A percentile compares a stretch with the other conserved stretches of the same genome.
Conservation (phyloP, 2,113 vertebrate genomes). For the Brevimyrus niger region DNA sequence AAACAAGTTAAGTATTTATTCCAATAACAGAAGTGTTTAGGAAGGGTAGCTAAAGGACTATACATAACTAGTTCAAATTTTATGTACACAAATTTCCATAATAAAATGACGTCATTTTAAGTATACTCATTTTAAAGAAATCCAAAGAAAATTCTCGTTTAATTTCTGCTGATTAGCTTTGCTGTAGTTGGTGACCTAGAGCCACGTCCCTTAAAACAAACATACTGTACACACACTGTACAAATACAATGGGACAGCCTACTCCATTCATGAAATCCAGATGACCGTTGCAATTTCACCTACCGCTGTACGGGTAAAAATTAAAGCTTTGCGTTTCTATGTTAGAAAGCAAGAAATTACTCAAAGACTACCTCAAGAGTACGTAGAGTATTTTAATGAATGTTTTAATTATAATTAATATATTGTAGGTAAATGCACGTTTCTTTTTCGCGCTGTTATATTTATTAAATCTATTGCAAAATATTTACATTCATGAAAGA, state of each 20-base stretch:
- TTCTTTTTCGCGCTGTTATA: neutral
- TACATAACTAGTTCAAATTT: neutral
- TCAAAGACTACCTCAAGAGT: neutral
- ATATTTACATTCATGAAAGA: neutral
- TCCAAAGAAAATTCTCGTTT: slow-evolving; percentile 45
- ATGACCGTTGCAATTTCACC: slow-evolving; percentile 38
- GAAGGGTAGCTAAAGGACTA: neutral
- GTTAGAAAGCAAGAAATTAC: neutral
- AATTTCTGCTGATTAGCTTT: slow-evolving; percentile 54
- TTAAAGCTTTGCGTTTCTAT: neutral
- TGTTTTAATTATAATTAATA: neutral
- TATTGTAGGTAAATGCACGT: neutral
- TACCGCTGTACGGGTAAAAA: neutral
- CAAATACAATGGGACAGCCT: slow-evolving; percentile 46
- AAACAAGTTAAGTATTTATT: neutral
- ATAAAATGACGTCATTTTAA: neutral
- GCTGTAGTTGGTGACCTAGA: slow-evolving; percentile 39
- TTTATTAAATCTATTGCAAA: neutral
- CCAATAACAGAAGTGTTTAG: neutral
- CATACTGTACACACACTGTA: slow-evolving; percentile 36
- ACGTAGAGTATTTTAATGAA: neutral
- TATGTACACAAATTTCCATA: neutral
- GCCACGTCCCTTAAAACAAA: slow-evolving; percentile 52
- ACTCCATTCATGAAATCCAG: slow-evolving; percentile 47
- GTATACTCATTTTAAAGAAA: slow-evolving; percentile 19